Evolutionary conservation across 92 coral and sea anemone species (phyloP).

Genomic region (Diadumene lineata): DNA sequence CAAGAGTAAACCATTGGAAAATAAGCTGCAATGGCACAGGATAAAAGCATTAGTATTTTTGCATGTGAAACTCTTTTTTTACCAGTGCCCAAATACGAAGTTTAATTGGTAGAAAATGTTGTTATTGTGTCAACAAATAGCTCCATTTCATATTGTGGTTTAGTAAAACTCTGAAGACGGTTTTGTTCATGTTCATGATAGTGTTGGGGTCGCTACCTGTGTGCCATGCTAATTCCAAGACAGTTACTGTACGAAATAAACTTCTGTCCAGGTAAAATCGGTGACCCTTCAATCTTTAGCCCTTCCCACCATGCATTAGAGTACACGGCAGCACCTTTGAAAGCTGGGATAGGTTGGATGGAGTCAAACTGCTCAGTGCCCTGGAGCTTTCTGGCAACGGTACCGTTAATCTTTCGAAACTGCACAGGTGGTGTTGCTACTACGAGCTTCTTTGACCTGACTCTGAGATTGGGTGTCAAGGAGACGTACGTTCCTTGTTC

Average conservation of each 20-base stretch:
- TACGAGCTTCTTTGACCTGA: slow-evolving; percentile 56
- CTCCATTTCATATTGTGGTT: too few species aligned
- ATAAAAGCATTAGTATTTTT: too few species aligned
- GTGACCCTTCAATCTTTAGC: slow-evolving; percentile 33
- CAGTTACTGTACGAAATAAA: slow-evolving; percentile 77
- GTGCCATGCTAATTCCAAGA: slow-evolving; percentile 71
- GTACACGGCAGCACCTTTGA: slow-evolving; percentile 85
- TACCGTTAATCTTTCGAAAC: slow-evolving; percentile 50
- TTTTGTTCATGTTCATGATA: too few species aligned
- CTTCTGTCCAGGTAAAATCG: slow-evolving; percentile 71
- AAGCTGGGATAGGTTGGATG: slow-evolving; percentile 72
- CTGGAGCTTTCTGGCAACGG: slow-evolving; percentile 56
- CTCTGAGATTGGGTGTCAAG: slow-evolving; percentile 45
- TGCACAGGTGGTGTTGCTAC: slow-evolving; percentile 63
- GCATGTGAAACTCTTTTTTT: too few species aligned
- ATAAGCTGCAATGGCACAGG: too few species aligned
- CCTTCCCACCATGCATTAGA: slow-evolving; percentile 78
- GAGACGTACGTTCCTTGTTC: slow-evolving; percentile 24
- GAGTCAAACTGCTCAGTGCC: slow-evolving; percentile 60
- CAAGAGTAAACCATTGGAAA: too few species aligned
- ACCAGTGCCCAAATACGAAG: too few species aligned
- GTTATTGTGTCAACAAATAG: too few species aligned
- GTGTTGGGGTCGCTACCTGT: too few species aligned
- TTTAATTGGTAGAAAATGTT: too few species aligned
- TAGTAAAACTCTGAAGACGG: too few species aligned